Conservation (phyloP, 2,113 vertebrate genomes). For the Mormoops blainvillei region DNA sequence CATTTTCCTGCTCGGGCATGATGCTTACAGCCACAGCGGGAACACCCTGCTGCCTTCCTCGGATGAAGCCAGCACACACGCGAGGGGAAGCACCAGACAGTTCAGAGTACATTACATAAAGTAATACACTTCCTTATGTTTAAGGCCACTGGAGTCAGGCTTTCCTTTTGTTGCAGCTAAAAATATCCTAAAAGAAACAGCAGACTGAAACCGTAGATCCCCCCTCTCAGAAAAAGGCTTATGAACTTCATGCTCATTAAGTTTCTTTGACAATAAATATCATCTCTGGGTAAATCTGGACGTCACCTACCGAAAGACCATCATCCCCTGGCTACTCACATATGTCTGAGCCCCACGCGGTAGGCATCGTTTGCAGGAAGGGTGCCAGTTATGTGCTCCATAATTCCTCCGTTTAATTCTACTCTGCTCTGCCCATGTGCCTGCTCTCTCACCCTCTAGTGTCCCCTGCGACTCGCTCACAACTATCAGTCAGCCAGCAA, state of each 20-base stretch:
- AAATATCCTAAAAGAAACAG: background rate
- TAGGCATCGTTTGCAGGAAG: background rate
- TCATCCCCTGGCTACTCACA: background rate
- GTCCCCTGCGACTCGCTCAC: background rate
- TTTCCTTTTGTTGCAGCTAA: background rate
- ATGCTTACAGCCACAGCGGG: background rate
- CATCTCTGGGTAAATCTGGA: background rate
- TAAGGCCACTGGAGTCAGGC: background rate
- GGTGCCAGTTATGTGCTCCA: background rate
- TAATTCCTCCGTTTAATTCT: background rate
- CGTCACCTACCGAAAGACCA: background rate
- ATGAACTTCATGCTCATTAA: background rate
- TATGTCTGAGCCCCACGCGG: background rate
- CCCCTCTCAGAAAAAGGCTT: background rate
- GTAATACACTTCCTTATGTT: background rate
- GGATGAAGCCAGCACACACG: background rate
- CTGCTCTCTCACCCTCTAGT: background rate
- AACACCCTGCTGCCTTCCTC: background rate
- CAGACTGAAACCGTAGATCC: background rate
- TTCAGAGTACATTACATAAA: background rate
- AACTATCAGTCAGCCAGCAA: background rate
- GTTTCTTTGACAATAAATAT: background rate
- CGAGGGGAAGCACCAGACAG: background rate
- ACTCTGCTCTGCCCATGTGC: background rate
- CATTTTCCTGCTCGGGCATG: background rate